Evolutionary conservation across 2,888 invertebrate genomes (phyloP).

Genomic region (Clunio marinus): DNA sequence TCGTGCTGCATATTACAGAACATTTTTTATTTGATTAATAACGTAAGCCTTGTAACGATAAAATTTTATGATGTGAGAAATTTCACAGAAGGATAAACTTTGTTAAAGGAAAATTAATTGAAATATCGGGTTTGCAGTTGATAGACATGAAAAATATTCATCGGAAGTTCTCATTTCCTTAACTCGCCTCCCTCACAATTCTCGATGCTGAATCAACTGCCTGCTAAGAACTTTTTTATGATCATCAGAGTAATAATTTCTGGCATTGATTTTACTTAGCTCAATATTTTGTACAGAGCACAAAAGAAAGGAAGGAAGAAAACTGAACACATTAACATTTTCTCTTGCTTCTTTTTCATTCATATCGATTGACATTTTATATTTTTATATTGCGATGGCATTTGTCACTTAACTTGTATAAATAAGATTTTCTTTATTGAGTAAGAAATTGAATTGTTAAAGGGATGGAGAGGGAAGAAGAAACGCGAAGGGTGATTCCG

Average conservation of each 20-base stretch:
- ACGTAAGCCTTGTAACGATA: neutral
- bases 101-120: too few species aligned
- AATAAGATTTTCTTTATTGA: neutral
- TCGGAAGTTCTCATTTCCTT: too few species aligned
- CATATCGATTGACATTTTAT: slow-evolving; percentile 37
- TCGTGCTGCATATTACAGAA: too few species aligned
- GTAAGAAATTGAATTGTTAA: neutral
- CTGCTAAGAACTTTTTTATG: neutral
- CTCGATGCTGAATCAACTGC: neutral
- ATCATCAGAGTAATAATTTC: neutral
- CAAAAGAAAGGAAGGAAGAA: neutral
- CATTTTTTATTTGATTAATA: too few species aligned
- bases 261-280: neutral
- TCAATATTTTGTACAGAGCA: neutral
- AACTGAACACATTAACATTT: neutral
- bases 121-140: neutral
- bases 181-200: neutral
- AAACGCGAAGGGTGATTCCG: neutral
- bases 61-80: too few species aligned
- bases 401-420: slow-evolving; percentile 5
- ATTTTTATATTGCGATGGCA: slow-evolving; percentile 22
- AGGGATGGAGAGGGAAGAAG: neutral
- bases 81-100: too few species aligned
- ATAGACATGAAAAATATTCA: neutral
- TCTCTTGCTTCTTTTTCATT: slow-evolving; percentile 13